Evolutionary conservation across 1,140 invertebrate species (phyloP).

Genomic region (Hirudo medicinalis): DNA sequence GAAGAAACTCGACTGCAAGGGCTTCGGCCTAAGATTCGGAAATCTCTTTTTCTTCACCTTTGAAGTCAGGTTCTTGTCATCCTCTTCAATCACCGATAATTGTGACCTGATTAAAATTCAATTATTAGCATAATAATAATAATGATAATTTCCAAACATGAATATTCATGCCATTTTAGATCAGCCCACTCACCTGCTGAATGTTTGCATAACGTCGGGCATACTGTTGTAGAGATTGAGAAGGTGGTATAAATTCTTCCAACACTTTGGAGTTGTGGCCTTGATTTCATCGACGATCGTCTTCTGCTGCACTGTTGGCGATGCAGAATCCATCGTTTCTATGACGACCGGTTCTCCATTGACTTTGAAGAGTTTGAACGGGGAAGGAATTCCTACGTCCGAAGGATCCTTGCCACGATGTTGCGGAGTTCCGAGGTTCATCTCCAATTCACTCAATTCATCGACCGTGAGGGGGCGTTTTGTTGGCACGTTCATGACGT

Average conservation of each 20-base stretch:
- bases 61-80: not conserved
- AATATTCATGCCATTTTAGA: not conserved
- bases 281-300: conserved; percentile 41
- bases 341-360: conserved; percentile 37
- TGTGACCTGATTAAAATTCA: not conserved
- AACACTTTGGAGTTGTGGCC: conserved; percentile 62
- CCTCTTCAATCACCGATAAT: conserved; percentile 1
- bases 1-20: not conserved
- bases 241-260: conserved; percentile 83
- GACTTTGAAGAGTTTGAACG: conserved; percentile 16
- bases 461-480: not conserved
- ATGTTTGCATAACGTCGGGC: conserved; percentile 75
- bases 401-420: not conserved
- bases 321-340: conserved; percentile 38
- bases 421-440: not conserved
- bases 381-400: not conserved
- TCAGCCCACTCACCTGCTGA: conserved; percentile 37
- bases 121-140: too few relatives aligned
- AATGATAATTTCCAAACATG: not conserved
- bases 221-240: conserved; percentile 82
- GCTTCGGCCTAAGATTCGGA: not conserved
- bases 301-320: conserved; percentile 37
- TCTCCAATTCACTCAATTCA: not conserved
- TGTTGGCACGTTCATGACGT: too few relatives aligned
- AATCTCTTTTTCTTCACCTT: not conserved